Percentiles rank a stretch among this genome's conserved stretches.
Evolutionary conservation across 2,797 vertebrate genomes (phyloP).

Genomic region (Danio tinwini): DNA sequence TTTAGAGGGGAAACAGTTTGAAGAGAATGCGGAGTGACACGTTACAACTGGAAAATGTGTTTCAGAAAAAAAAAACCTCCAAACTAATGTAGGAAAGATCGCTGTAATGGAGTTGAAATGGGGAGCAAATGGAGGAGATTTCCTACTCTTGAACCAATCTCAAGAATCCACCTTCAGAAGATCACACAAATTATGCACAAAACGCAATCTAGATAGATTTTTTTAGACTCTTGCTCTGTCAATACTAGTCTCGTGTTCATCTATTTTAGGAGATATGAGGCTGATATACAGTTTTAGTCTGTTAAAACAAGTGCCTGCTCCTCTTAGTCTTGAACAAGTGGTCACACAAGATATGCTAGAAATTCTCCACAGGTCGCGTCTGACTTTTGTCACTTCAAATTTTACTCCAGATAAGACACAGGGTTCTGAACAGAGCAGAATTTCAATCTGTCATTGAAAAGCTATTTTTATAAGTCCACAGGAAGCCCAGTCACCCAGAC

Average conservation of each 20-base stretch:
- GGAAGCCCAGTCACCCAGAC: slow-evolving; percentile 71
- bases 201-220: no score
- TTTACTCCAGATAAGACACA: slow-evolving; percentile 19
- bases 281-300: background rate
- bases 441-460: slow-evolving; percentile 78
- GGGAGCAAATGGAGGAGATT: background rate
- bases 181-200: background rate
- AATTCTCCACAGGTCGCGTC: slow-evolving; percentile 10
- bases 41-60: slow-evolving; percentile 26
- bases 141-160: background rate
- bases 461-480: slow-evolving; percentile 79
- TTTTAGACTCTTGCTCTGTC: background rate
- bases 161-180: background rate
- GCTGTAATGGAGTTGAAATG: background rate
- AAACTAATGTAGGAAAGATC: background rate
- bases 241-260: background rate
- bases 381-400: slow-evolving; percentile 17
- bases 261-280: no score
- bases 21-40: slow-evolving; percentile 31
- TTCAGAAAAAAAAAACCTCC: slow-evolving; percentile 4
- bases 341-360: background rate
- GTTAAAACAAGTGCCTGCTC: background rate
- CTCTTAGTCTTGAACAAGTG: background rate
- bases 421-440: slow-evolving; percentile 16
- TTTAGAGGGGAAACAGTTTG: slow-evolving; percentile 24